These are phyloP conservation scores for Ectobius pallidus DNA, from an alignment of 2,888 invertebrate species.

Conservation along the genomic window DNA sequence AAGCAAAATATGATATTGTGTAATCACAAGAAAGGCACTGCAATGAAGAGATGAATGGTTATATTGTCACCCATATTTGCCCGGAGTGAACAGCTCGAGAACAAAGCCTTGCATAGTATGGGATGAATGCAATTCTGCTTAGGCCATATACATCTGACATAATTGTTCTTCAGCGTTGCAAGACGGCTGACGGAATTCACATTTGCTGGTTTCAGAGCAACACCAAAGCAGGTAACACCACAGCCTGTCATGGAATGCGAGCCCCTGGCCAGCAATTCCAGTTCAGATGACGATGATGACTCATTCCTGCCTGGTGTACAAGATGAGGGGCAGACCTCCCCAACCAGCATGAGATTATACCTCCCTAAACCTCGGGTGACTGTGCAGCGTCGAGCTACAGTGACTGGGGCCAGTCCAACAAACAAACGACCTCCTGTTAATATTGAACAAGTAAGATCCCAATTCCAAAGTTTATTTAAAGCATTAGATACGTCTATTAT, in stretches of 20 bases:
- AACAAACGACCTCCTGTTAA: slow-evolving; percentile 66
- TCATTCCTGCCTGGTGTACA: slow-evolving; percentile 53
- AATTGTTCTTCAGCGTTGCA: no score
- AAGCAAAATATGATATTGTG: no score
- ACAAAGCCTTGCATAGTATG: no score
- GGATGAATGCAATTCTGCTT: no score
- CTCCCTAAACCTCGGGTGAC: slow-evolving; percentile 76
- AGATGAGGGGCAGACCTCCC: slow-evolving; percentile 47
- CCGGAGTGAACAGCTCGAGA: no score
- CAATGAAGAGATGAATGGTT: no score
- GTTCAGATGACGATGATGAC: slow-evolving; percentile 52
- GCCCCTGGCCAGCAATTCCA: slow-evolving; percentile 28
- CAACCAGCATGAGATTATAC: slow-evolving; percentile 64
- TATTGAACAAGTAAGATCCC: slow-evolving; percentile 67
- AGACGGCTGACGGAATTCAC: no score
- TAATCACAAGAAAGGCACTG: no score
- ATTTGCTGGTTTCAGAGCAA: slow-evolving; percentile 3
- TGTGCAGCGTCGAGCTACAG: slow-evolving; percentile 83
- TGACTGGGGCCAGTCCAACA: slow-evolving; percentile 81
- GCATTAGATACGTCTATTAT: no score
- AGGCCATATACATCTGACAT: no score
- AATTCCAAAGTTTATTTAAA: no score
- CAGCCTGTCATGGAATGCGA: slow-evolving; percentile 18
- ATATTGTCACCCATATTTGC: no score
- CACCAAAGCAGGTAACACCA: slow-evolving; percentile 28